Base-by-base conservation (phyloP, 2,113 vertebrate genomes). In the Erythrolamprus reginae region DNA sequence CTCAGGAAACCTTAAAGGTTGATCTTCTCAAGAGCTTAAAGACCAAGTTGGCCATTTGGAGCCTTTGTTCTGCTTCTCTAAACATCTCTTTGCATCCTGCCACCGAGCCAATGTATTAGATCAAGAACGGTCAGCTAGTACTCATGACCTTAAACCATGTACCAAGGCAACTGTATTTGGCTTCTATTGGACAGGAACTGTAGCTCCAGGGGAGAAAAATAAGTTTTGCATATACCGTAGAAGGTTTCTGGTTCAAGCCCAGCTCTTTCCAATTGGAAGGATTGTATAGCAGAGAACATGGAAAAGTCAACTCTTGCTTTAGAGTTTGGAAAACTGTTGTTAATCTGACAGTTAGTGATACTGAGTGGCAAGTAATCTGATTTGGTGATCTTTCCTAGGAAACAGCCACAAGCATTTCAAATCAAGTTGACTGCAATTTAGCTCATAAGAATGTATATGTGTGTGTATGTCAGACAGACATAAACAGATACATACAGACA, bases 1-100 rank as follows among this genome's bases (percentile, higher is more conserved):
- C 97, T 97, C 94, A 96, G 97, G 97, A 97, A 97, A 90, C 91
- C 90, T 90, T 88, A 89, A 92, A 92, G 94, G 90, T 93, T 96
- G 97, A 96, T 97, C 97, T 96, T 8, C 87, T n/a, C 87, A 38
- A 88, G 85, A 94, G 89, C 93, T 93, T 5, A 5, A 23, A 61
- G 21, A 17, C 33, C 38, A 47, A 52, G 28, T 42, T 50, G n/a
- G 3, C 48, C 48, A 58, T 88, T 58, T 48, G 38, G 86, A 42
- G 33, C 24, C 42, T 28, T 28, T 91, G 86, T 77, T 88, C 38
- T 87, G 24, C 88, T 55, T 4, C 52, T 82, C 77, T 88, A 45
- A 2, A 0, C 52, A 91, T 15, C 82, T 65, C 15, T 55, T 65
- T 84, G 53, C 84, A 84, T 90, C 70, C 70, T 87, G 70, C 84